Evolutionary conservation across 2,113 vertebrate species (phyloP), one percentile per base, ranked within the genome.

Genomic region (Aspiorhynchus laticeps): DNA sequence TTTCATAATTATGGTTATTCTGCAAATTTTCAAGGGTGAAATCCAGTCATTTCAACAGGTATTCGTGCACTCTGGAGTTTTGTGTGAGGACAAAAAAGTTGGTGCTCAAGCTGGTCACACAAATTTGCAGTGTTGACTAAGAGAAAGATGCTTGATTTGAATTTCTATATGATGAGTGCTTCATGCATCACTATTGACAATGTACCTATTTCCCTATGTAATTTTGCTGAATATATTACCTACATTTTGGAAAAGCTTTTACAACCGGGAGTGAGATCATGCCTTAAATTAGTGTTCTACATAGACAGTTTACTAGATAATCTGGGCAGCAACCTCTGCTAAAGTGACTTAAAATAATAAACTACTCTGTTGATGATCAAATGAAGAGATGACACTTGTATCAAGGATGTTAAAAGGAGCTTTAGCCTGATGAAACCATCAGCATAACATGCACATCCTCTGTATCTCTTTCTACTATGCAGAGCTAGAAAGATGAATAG

Each of bases 401-500:
- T 71, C 67, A 36, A 71, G 31, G 1, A 24, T 10, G 19, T 38
- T 73, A 43, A 71, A 74, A 74, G 4, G 10, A 74, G 19, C 5
- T n/a, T 38, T 5, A 73, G 33, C 19, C 9, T 74, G 21, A 74
- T 12, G 36, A 43, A 74, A 12, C 19, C 21, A 41, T 74, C 10
- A 74, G 33, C 8, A 73, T 38, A 38, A 12, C 69, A 41, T 41
- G 1, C 67, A 73, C 26, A 84, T 28, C 7, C 82, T 33, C 21
- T 71, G 31, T 61, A 74, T 12, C 43, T 84, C 38, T 84, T 8
- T 80, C 56, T 48, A 6, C 38, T 31, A n/a, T 73, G 21, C 74
- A 51, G 8, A 46, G 76, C 28, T 80, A 69, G 8, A 24, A 46
- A 36, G 36, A 85, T 75, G 28, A 87, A 87, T 73, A 84, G 21